Conservation (phyloP, 2,113 vertebrate genomes). For the Rana temporaria region DNA sequence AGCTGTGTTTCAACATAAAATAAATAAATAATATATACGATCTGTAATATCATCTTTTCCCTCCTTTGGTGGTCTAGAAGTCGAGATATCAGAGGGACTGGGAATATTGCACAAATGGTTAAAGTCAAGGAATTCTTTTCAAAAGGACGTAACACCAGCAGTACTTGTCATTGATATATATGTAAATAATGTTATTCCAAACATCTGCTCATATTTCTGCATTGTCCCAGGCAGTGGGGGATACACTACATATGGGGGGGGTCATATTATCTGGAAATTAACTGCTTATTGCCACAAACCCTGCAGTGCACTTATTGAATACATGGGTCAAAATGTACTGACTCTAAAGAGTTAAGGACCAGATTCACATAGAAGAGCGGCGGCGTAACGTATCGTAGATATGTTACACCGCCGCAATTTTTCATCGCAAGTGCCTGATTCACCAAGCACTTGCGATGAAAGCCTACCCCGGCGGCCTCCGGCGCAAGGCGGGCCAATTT, state of each 20-base stretch:
- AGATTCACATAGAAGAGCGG: too few species aligned
- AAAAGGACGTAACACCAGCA: neutral
- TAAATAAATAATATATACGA: slow-evolving; percentile 40
- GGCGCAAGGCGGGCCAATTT: too few species aligned
- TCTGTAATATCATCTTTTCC: slow-evolving; percentile 21
- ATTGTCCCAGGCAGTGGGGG: neutral
- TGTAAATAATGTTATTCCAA: slow-evolving; percentile 22
- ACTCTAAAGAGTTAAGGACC: neutral
- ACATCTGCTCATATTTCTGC: neutral
- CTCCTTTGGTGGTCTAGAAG: neutral
- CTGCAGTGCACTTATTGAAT: neutral
- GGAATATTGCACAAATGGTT: too few species aligned
- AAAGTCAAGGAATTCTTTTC: too few species aligned
- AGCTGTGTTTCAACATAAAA: slow-evolving; percentile 53
- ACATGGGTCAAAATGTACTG: neutral
- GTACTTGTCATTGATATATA: neutral
- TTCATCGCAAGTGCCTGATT: too few species aligned
- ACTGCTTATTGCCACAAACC: neutral
- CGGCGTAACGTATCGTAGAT: too few species aligned
- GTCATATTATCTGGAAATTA: neutral
- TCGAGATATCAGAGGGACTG: neutral
- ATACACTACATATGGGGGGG: too few species aligned
- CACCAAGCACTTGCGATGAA: too few species aligned
- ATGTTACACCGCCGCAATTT: too few species aligned
- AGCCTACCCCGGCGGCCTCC: too few species aligned